phyloP scores from a whole-genome alignment of 2,113 vertebrate genomes.

The Dermatemys mawii region DNA sequence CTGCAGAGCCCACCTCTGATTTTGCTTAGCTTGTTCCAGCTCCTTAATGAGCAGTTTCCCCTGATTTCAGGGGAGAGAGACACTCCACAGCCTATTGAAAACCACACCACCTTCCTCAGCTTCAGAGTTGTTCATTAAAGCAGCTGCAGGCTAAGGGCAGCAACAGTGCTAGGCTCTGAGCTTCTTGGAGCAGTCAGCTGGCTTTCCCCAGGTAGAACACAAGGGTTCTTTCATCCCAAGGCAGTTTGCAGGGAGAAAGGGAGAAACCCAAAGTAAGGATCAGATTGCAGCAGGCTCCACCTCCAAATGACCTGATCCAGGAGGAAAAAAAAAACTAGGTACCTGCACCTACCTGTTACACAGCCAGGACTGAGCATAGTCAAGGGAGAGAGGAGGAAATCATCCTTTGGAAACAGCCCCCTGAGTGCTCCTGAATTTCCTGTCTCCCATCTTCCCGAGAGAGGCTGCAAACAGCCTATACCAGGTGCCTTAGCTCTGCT shows the following conservation, averaged over 20 bases:
- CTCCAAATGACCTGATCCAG: background rate
- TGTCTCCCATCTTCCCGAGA: background rate
- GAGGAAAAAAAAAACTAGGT: background rate
- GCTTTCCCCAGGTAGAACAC: background rate
- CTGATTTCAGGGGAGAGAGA: accelerated
- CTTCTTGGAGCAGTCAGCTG: background rate
- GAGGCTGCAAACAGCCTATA: background rate
- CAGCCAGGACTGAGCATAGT: background rate
- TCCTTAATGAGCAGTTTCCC: background rate
- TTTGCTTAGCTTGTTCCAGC: background rate
- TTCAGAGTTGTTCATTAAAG: background rate
- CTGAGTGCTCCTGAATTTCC: background rate
- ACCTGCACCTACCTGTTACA: background rate
- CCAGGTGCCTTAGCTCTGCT: background rate
- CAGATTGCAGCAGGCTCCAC: constrained; percentile 29
- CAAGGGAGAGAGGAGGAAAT: background rate
- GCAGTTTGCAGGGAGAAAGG: accelerated
- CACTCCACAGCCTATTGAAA: accelerated
- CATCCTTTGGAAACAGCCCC: background rate
- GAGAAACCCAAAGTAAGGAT: background rate
- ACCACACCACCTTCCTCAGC: background rate
- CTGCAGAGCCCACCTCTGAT: background rate
- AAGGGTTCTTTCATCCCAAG: accelerated
- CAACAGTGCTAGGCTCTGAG: background rate
- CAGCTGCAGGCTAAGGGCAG: background rate